Evolutionary conservation across 1,140 invertebrate genomes (phyloP).

Genomic region (Caenorhabditis latens): DNA sequence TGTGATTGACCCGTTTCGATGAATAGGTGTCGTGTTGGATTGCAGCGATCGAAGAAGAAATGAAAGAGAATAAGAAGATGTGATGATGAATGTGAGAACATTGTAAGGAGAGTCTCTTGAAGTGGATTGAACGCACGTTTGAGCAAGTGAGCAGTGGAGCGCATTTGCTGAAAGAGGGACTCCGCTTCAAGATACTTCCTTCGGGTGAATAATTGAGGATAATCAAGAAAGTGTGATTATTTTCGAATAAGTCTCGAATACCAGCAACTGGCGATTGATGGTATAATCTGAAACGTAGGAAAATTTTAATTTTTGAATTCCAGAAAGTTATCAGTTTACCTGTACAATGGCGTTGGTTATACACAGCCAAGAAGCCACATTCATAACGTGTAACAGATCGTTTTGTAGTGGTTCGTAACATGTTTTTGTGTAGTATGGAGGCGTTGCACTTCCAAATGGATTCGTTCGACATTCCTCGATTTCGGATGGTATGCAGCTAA

Average conservation of each 20-base stretch:
- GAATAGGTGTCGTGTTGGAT: slow-evolving; percentile 46
- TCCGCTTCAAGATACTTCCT: slow-evolving; percentile 16
- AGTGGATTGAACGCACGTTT: not conserved
- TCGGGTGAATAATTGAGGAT: not conserved
- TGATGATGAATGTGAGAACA: not conserved
- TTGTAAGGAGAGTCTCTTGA: not conserved
- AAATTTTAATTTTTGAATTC: slow-evolving; percentile 49
- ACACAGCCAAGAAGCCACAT: slow-evolving; percentile 74
- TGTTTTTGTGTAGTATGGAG: slow-evolving; percentile 72
- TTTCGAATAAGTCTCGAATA: slow-evolving; percentile 75
- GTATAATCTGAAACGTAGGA: slow-evolving; percentile 74
- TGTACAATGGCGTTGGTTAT: slow-evolving; percentile 70
- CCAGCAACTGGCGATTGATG: slow-evolving; percentile 72
- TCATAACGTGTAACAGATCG: slow-evolving; percentile 72
- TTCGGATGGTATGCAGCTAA: slow-evolving; percentile 60
- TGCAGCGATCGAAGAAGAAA: slow-evolving; percentile 40
- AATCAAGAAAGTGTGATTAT: slow-evolving; percentile 62
- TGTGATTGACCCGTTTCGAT: slow-evolving; percentile 45
- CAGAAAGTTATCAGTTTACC: slow-evolving; percentile 60
- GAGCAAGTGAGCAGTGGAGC: not conserved
- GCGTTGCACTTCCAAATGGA: slow-evolving; percentile 26
- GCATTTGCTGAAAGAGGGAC: not conserved
- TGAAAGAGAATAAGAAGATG: slow-evolving; percentile 20
- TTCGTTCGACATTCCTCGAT: slow-evolving; percentile 59
- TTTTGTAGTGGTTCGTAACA: slow-evolving; percentile 72